These are phyloP conservation scores for Microcebus ravelobensis DNA, from an alignment of 2,113 vertebrate genomes.

Conservation along the genomic window DNA sequence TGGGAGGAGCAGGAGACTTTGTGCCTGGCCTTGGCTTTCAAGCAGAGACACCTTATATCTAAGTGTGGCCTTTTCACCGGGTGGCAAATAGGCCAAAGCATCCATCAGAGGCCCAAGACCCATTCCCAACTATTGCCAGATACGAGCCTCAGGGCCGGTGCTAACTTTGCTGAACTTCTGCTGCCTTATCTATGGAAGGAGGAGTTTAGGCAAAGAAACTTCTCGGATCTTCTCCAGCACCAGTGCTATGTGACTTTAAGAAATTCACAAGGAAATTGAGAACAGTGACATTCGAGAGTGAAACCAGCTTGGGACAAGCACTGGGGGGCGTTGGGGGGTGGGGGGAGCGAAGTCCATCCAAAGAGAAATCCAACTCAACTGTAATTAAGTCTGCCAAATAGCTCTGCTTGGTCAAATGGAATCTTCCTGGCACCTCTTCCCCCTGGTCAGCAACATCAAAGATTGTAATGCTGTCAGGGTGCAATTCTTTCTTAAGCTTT, in stretches of 20 bases:
- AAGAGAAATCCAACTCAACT: not conserved
- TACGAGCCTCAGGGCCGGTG: not conserved
- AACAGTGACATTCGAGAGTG: not conserved
- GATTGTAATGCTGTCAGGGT: not conserved
- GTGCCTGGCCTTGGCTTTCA: not conserved
- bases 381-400: not conserved
- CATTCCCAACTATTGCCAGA: not conserved
- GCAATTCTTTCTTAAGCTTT: not conserved
- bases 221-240: not conserved
- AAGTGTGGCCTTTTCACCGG: not conserved
- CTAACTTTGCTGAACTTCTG: not conserved
- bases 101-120: not conserved
- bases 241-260: not conserved
- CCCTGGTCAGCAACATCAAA: not conserved
- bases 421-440: not conserved
- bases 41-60: not conserved
- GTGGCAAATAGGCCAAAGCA: not conserved
- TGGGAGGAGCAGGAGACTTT: not conserved
- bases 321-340: too few species aligned
- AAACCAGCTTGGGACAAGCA: not conserved
- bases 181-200: not conserved
- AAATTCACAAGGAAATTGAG: not conserved
- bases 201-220: not conserved
- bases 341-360: not conserved
- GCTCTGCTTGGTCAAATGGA: not conserved